Evolutionary conservation across 1,140 invertebrate species (phyloP).

Genomic region (Musca domestica): DNA sequence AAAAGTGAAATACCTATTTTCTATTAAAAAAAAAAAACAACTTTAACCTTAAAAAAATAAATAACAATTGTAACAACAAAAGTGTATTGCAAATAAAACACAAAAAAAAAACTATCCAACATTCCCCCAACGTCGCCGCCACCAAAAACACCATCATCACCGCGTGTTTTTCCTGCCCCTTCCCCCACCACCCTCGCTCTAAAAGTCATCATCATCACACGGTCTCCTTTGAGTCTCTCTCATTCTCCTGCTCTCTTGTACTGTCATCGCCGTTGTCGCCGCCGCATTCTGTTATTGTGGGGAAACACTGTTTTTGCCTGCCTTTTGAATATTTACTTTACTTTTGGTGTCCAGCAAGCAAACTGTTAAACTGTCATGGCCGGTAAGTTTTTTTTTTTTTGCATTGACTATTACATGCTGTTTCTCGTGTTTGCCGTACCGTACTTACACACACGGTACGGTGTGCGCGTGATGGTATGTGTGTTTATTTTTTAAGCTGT

Average conservation of each 20-base stretch:
- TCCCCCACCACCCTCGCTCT: not conserved
- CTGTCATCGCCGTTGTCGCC: not conserved
- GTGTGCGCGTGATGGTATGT: constrained; percentile 24
- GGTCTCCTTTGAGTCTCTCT: not conserved
- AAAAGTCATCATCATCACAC: not conserved
- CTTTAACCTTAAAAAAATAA: too few relatives aligned
- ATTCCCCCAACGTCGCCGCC: too few relatives aligned
- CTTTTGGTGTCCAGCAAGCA: constrained; percentile 31
- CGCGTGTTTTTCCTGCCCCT: too few relatives aligned
- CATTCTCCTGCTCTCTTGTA: not conserved
- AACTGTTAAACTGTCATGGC: constrained; percentile 55
- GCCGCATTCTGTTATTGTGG: constrained; percentile 3
- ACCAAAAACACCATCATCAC: too few relatives aligned
- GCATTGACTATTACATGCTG: not conserved
- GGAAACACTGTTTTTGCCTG: not conserved
- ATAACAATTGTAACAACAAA: too few relatives aligned
- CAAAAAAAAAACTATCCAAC: too few relatives aligned
- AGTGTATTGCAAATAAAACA: too few relatives aligned
- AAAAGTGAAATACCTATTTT: too few relatives aligned
- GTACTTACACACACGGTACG: not conserved
- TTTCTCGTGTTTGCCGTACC: constrained; percentile 1
- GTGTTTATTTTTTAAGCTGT: constrained; percentile 19
- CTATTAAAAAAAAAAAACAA: too few relatives aligned
- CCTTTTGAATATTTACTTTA: constrained; percentile 18
- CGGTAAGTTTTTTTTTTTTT: constrained; percentile 46